Base-by-base conservation (phyloP, 2,113 vertebrate species). In the Otis tarda region DNA sequence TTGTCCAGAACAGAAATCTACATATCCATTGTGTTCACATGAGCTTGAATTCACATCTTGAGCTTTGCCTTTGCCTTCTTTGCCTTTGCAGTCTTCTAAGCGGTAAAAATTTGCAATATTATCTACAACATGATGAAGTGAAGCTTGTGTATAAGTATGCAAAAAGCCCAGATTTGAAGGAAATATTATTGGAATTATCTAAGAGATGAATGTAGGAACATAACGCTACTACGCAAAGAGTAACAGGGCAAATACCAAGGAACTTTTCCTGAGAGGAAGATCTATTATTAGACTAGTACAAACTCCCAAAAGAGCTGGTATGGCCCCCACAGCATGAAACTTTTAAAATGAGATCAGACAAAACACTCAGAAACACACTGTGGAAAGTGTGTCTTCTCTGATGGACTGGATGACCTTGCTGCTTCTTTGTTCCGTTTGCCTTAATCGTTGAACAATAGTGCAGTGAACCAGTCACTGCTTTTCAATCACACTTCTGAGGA, bases 361-460 rank as follows among this genome's bases (percentile, higher is more conserved):
- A 83, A 96, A 69, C 77, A 79, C 65, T 94, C 57, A 63, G 69
- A 89, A 96, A 65, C n/a, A 76, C 69, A 37, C 52, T 77, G 74
- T 69, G 57, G 63, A 83, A 95, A 95, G 15, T n/a, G n/a, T 69
- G 49, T 83, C 75, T 91, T 85, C 91, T 95, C 45, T 82, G 92
- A 94, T 59, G 70, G 74, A 87, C 65, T 89, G 70, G 37, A 61
- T 94, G 89, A 96, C 74, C 83, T 94, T 61, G 77, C 45, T 7
- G 9, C 53, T 93, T 87, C 90, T 89, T 82, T 74, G 60, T 92
- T 95, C 87, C 52, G 9, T 70, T 85, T 89, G 83, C 86, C 94
- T 84, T 94, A 95, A 94, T 95, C 86, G 92, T 83, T 93, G 94
- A 94, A 93, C 95, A 94, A 89, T 69, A 83, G 70, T 87, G 81